These are phyloP conservation scores for Hyppa rectilinea DNA, from an alignment of 2,888 invertebrate species.

Conservation along the genomic window DNA sequence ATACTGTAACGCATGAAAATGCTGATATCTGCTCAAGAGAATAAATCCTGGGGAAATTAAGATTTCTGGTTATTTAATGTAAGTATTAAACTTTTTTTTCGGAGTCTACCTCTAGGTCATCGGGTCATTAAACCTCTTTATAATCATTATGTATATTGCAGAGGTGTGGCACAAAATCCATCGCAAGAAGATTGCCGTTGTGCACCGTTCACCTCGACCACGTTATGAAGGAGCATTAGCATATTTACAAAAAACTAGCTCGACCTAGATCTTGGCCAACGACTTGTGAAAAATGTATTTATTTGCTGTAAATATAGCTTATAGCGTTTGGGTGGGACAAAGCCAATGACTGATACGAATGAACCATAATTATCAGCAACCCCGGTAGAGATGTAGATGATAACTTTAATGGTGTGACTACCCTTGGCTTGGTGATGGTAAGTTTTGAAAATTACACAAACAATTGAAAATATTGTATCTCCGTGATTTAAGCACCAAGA, in stretches of 20 bases:
- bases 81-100: slow-evolving; percentile 1
- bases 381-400: slow-evolving; percentile 50
- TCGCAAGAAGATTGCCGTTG: slow-evolving; percentile 66
- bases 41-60: background rate
- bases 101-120: slow-evolving; percentile 58
- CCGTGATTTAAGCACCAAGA: slow-evolving; percentile 49
- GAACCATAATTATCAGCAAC: slow-evolving; percentile 46
- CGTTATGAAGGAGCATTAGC: slow-evolving; percentile 69
- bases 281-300: slow-evolving; percentile 57
- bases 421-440: slow-evolving; percentile 31
- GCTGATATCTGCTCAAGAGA: background rate
- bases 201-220: slow-evolving; percentile 68
- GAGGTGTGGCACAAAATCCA: slow-evolving; percentile 67
- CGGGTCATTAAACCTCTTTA: slow-evolving; percentile 64
- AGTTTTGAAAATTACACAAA: slow-evolving; percentile 32
- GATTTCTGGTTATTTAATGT: background rate
- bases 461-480: slow-evolving; percentile 51
- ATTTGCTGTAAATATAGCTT: slow-evolving; percentile 44
- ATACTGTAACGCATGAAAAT: slow-evolving; percentile 3
- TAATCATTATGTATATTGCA: slow-evolving; percentile 37
- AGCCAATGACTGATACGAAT: slow-evolving; percentile 49
- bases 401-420: slow-evolving; percentile 44
- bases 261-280: slow-evolving; percentile 66
- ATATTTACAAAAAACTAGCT: slow-evolving; percentile 70
- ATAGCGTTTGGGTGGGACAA: slow-evolving; percentile 31